Conservation (phyloP, 2,113 vertebrate genomes). For the Lethenteron camtschaticum region DNA sequence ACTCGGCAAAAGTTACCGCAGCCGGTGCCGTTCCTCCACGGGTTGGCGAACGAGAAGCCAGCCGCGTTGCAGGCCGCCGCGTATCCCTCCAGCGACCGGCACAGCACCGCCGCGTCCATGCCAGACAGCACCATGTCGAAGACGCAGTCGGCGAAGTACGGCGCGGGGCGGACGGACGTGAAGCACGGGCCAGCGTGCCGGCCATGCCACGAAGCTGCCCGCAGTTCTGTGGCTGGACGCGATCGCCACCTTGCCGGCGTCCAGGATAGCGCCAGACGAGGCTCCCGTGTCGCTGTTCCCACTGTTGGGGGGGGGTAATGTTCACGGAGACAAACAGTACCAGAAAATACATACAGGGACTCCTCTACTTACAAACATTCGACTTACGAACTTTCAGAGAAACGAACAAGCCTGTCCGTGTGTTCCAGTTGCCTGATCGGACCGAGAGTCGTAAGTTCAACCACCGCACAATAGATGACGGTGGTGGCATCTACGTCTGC, state of each 20-base stretch:
- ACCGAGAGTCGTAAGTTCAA: too few species aligned
- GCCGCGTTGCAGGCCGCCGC: neutral
- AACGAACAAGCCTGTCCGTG: too few species aligned
- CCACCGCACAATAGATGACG: too few species aligned
- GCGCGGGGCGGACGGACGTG: neutral
- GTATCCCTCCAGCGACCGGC: constrained; percentile 1
- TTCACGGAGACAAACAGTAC: too few species aligned
- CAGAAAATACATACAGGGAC: too few species aligned
- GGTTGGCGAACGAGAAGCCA: neutral
- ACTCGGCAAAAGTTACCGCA: neutral
- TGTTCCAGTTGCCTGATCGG: too few species aligned
- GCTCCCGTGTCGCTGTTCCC: too few species aligned
- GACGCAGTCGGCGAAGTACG: neutral
- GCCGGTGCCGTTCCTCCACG: neutral
- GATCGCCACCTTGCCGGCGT: neutral
- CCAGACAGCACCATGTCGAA: neutral
- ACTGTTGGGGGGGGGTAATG: too few species aligned
- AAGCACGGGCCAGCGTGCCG: neutral
- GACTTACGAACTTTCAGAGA: too few species aligned
- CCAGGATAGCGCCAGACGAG: too few species aligned
- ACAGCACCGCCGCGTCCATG: neutral
- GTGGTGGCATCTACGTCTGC: too few species aligned
- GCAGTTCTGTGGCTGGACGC: neutral
- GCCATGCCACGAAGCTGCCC: neutral
- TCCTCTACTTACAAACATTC: too few species aligned